A percentile compares a stretch with the other conserved stretches of the same genome.
These are phyloP conservation scores for Lepidocolaptes lacrymiger DNA, from an alignment of 2,797 vertebrate genomes.

Conservation along the genomic window DNA sequence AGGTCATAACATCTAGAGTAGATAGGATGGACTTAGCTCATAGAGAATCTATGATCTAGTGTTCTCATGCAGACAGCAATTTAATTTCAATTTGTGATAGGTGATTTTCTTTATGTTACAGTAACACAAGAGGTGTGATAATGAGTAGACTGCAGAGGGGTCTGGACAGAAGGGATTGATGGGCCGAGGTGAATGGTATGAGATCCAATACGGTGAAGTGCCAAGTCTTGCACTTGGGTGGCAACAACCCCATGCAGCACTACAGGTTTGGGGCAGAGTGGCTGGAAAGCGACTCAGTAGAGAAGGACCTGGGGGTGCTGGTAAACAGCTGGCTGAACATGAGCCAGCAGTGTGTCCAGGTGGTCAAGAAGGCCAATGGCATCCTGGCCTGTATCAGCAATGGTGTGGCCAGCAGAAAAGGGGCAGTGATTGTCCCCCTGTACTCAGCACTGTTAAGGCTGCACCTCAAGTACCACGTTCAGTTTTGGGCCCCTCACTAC, in stretches of 20 bases:
- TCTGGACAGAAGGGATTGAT: background rate
- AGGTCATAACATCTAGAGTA: background rate
- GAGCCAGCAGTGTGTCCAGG: background rate
- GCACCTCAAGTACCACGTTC: background rate
- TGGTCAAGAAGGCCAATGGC: background rate
- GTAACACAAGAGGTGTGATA: background rate
- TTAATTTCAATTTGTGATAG: background rate
- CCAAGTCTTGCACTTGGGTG: background rate
- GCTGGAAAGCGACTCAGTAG: background rate
- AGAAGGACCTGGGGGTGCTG: background rate
- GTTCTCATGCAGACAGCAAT: background rate
- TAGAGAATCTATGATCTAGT: background rate
- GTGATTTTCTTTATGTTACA: background rate
- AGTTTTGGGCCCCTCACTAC: background rate
- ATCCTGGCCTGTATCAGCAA: background rate
- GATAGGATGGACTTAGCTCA: background rate
- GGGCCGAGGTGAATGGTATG: background rate
- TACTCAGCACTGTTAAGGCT: background rate
- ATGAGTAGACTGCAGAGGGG: background rate
- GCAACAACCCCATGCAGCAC: background rate
- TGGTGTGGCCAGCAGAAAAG: background rate
- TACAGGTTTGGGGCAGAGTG: background rate
- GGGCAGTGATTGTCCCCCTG: background rate
- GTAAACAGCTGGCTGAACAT: background rate
- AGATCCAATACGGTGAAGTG: background rate